Conservation (phyloP, 2,113 vertebrate species). For the Colaptes auratus region DNA sequence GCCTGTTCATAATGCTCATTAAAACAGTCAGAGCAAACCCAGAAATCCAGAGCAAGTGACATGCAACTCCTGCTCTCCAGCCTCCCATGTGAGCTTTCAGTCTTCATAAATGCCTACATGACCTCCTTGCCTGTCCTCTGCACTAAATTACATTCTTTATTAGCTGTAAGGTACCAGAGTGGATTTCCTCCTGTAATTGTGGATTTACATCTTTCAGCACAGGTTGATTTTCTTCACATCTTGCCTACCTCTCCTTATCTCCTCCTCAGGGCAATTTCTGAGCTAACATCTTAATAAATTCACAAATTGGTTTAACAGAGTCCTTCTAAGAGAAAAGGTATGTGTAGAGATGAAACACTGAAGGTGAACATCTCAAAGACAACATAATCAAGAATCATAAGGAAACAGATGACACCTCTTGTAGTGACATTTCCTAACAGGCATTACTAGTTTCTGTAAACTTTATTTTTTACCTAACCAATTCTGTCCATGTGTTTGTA, state of each 20-base stretch:
- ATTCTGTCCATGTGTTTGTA: background rate
- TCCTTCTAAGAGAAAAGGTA: background rate
- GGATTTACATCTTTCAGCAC: background rate
- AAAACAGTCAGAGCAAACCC: background rate
- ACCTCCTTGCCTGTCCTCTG: background rate
- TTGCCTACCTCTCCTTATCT: background rate
- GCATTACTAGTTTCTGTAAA: background rate
- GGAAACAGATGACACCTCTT: background rate
- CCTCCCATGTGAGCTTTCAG: background rate
- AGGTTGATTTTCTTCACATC: too few species aligned
- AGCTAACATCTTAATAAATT: background rate
- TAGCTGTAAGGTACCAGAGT: background rate
- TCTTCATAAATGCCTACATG: background rate
- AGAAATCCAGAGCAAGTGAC: fast-evolving
- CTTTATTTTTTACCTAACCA: background rate
- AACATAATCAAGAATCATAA: background rate
- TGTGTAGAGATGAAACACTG: background rate
- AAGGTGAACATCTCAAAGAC: background rate
- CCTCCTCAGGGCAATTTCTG: background rate
- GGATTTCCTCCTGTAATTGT: background rate
- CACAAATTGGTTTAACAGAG: background rate
- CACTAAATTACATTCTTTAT: background rate
- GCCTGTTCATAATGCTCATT: background rate
- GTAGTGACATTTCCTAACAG: background rate
- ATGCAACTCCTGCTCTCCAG: background rate